Evolutionary conservation across 2,113 vertebrate species (phyloP).

Genomic region (Passer montanus): DNA sequence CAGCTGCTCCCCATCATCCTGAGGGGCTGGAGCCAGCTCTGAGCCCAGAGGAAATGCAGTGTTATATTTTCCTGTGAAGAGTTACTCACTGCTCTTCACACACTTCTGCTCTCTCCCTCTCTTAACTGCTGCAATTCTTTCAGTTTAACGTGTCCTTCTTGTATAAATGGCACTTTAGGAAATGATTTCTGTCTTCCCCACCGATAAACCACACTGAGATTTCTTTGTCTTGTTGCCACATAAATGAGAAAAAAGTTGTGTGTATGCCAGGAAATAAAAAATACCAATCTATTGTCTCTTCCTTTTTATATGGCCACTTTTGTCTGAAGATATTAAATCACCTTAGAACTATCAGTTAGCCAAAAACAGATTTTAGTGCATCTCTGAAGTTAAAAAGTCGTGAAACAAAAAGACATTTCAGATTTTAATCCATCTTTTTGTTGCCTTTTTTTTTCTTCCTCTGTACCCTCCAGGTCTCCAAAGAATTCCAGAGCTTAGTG

Average conservation of each 20-base stretch:
- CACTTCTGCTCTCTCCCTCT: neutral
- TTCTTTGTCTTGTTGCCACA: neutral
- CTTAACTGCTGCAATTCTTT: neutral
- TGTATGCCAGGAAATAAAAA: constrained; percentile 17
- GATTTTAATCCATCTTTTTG: neutral
- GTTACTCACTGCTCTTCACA: neutral
- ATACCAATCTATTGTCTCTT: neutral
- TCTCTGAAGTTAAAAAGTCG: neutral
- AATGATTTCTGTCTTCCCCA: neutral
- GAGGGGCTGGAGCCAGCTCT: neutral
- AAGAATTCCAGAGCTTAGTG: neutral
- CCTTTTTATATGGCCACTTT: constrained; percentile 33
- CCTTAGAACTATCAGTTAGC: neutral
- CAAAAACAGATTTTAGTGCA: neutral
- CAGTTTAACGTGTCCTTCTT: neutral
- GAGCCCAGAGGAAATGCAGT: neutral
- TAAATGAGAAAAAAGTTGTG: neutral
- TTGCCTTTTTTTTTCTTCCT: neutral
- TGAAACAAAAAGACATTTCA: neutral
- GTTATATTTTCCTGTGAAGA: neutral
- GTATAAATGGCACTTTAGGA: neutral
- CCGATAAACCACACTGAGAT: neutral
- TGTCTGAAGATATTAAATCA: neutral
- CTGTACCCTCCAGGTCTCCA: neutral
- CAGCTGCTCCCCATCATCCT: neutral